These are phyloP conservation scores for Myrmecophaga tridactyla DNA, from an alignment of 2,113 vertebrate species.

Conservation along the genomic window DNA sequence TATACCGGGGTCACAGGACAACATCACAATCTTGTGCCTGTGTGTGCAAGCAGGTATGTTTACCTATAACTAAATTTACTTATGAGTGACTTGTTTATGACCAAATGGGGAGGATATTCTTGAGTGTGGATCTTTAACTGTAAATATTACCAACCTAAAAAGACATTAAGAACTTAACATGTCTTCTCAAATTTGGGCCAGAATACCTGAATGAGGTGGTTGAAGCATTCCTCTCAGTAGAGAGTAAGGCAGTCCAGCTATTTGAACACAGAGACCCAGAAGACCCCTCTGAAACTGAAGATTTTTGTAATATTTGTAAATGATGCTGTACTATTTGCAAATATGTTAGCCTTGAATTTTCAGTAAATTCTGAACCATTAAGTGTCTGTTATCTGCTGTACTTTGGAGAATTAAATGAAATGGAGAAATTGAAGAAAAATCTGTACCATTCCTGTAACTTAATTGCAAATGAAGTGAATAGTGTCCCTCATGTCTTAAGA, in stretches of 20 bases:
- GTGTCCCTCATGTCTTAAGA: not conserved
- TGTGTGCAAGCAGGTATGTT: too few relatives aligned
- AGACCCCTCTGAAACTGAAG: not conserved
- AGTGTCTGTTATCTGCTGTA: not conserved
- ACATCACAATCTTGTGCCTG: not conserved
- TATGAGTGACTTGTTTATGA: too few relatives aligned
- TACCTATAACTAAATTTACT: too few relatives aligned
- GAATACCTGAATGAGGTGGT: not conserved
- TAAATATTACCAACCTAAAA: not conserved
- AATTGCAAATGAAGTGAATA: not conserved
- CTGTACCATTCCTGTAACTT: too few relatives aligned
- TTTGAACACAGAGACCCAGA: not conserved
- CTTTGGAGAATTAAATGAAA: not conserved
- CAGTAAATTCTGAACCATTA: not conserved
- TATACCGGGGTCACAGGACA: not conserved
- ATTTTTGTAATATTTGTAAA: slow-evolving; percentile 5
- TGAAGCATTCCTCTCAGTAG: not conserved
- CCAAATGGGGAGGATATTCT: not conserved
- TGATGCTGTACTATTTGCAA: not conserved
- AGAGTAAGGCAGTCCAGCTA: not conserved
- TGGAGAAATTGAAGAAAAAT: not conserved
- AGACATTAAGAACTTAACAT: not conserved
- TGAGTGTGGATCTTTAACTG: not conserved
- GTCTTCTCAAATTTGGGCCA: not conserved
- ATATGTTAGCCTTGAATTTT: not conserved